Conservation (phyloP, 1,140 invertebrate species). For the Brachionus asplanchnoidis region DNA sequence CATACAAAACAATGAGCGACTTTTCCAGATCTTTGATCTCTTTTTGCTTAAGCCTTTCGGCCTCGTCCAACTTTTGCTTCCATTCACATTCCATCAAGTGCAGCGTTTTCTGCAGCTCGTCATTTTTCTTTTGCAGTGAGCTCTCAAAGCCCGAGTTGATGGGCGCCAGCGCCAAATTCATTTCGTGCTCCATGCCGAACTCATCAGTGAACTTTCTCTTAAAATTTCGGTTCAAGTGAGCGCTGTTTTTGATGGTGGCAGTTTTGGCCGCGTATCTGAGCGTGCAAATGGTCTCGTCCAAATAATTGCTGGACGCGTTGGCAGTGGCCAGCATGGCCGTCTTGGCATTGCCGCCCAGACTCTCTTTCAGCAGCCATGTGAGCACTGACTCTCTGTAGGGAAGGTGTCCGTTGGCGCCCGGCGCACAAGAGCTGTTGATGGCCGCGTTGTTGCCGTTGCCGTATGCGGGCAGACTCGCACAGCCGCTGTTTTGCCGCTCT, state of each 20-base stretch:
- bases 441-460: background rate
- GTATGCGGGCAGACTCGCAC: background rate
- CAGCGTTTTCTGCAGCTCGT: background rate
- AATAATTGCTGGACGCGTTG: constrained; percentile 70
- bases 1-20: constrained; percentile 51
- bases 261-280: constrained; percentile 66
- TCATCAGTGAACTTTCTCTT: constrained; percentile 3
- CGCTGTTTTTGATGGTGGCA: constrained; percentile 11
- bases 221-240: constrained; percentile 35
- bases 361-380: constrained; percentile 84
- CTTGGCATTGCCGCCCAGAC: constrained; percentile 84
- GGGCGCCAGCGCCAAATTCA: background rate
- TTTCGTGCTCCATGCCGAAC: constrained; percentile 6
- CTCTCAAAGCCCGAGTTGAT: constrained; percentile 49
- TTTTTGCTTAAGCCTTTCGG: constrained; percentile 49
- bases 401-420: constrained; percentile 50
- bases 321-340: constrained; percentile 83
- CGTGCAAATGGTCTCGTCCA: constrained; percentile 76
- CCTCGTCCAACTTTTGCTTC: constrained; percentile 36
- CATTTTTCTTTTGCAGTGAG: constrained; percentile 55
- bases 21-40: constrained; percentile 53
- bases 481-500: constrained; percentile 52
- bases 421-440: background rate
- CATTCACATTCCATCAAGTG: constrained; percentile 19
- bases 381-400: constrained; percentile 83